Evolutionary conservation across 2,797 vertebrate species (phyloP).

Genomic region (Gymnocypris eckloni): DNA sequence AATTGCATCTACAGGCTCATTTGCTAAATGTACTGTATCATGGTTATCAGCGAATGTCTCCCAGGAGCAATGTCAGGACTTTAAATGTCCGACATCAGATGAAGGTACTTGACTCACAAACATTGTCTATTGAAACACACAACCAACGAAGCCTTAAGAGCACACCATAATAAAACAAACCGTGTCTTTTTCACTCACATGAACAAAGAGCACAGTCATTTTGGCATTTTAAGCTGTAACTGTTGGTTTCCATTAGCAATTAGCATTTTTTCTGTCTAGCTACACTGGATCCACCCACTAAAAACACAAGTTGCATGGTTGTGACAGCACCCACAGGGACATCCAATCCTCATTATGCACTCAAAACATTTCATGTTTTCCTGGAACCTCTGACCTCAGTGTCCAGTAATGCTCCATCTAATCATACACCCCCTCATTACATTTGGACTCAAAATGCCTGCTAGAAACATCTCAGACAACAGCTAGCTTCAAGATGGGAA

Average conservation of each 20-base stretch:
- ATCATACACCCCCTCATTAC: constrained; percentile 39
- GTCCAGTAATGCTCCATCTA: constrained; percentile 43
- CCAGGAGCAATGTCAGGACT: constrained; percentile 20
- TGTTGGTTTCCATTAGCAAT: constrained; percentile 42
- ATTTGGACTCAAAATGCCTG: constrained; percentile 7
- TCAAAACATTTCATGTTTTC: constrained; percentile 21
- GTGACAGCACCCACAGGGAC: constrained; percentile 7
- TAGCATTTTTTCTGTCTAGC: neutral
- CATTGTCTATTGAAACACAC: constrained; percentile 27
- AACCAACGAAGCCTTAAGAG: neutral
- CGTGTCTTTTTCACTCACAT: constrained; percentile 24
- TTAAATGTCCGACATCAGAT: constrained; percentile 36
- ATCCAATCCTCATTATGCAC: constrained; percentile 19
- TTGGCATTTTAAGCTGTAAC: constrained; percentile 26
- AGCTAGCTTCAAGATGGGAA: neutral
- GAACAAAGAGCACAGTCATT: constrained; percentile 35
- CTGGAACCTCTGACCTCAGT: constrained; percentile 43
- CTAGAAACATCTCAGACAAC: constrained; percentile 25
- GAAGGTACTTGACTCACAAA: constrained; percentile 31
- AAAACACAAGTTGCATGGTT: constrained; percentile 21
- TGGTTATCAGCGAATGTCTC: constrained; percentile 30
- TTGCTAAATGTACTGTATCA: constrained; percentile 50
- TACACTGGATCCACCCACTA: constrained; percentile 16
- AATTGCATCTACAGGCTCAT: constrained; percentile 36
- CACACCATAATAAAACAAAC: constrained; percentile 28